Percentiles rank a stretch among this genome's conserved stretches.
phyloP scores from a whole-genome alignment of 2,797 vertebrate genomes.

The Lutjanus campechanus region DNA sequence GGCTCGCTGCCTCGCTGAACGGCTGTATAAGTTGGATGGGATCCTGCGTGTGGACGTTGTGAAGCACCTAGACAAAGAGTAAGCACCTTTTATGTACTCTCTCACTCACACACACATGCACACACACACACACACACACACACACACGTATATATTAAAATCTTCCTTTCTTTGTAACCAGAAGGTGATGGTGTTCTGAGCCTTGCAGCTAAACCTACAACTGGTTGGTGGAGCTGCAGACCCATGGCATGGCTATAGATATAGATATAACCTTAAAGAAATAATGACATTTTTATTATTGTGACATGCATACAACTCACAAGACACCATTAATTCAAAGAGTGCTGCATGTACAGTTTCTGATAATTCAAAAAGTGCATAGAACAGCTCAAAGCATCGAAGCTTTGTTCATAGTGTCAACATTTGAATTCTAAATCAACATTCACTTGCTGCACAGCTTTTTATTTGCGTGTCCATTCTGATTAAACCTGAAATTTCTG shows the following conservation, averaged over 20 bases:
- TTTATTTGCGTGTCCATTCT: too few species aligned
- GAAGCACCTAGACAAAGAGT: constrained; percentile 93
- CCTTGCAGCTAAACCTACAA: neutral
- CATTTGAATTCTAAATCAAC: too few species aligned
- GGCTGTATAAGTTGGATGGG: constrained; percentile 88
- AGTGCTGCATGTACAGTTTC: neutral
- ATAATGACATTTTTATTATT: neutral
- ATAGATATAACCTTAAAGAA: neutral
- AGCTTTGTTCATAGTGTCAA: too few species aligned
- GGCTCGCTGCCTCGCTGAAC: constrained; percentile 83
- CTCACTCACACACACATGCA: too few species aligned
- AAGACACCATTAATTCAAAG: neutral
- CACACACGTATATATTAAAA: too few species aligned
- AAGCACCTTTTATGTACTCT: constrained; percentile 59
- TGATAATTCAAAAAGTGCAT: neutral
- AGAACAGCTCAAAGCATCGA: too few species aligned
- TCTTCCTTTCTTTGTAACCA: neutral
- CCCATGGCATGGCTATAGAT: too few species aligned
- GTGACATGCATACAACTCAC: neutral
- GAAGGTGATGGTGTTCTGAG: neutral
- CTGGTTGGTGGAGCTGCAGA: too few species aligned
- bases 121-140: too few species aligned
- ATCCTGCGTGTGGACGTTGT: constrained; percentile 91
- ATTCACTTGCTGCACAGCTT: too few species aligned
- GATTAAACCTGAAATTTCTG: too few species aligned